Evolutionary conservation across 1,140 invertebrate species (phyloP), one percentile per base, ranked within the genome.

Genomic region (Apolygus lucorum): DNA sequence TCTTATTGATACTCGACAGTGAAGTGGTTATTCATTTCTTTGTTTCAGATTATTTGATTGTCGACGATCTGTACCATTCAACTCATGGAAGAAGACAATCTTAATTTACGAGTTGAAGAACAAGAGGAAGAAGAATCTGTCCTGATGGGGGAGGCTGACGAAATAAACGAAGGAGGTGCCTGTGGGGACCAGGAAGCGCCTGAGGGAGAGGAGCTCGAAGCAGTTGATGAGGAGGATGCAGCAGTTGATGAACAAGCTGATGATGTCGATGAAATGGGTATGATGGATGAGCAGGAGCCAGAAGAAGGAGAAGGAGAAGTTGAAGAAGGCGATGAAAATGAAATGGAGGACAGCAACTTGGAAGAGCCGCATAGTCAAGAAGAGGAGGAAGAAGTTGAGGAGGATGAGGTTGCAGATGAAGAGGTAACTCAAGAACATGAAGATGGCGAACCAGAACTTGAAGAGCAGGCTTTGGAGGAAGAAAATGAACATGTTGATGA

Each of bases 211-310:
- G 59, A 64, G 27, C 1, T 34, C 22, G 27, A 69, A n/a, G 29
- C 13, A 22, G 21, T 26, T 11, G 68, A 63, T 42, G 59, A 42
- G 13, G 29, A 29, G 25, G 68, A 28, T 13, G 68, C 29, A 25
- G 59, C 14, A 34, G 68, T 59, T 49, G 26, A 68, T 27, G 68
- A 68, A 62, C n/a, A n/a, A n/a, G n/a, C n/a, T n/a, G 52, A 34
- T 25, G 62, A 52, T 0, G 13, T 59, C 54, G 54, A 59, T 59
- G 22, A 24, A 59, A 8, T 42, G 17, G 34, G 34, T 42, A 8
- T 42, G 4, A 42, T 42, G 34, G 52, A 62, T 4, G 25, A 2
- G 2, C 17, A 68, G 14, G 52, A 68, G 29, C 24, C 24, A 8
- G 68, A n/a, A 42, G 68, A 63, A 17, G 21, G 17, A 1, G 54